Percentiles rank a stretch among this genome's conserved stretches.
These are phyloP conservation scores for Zosterops borbonicus DNA, from an alignment of 2,113 vertebrate species.

Conservation along the genomic window DNA sequence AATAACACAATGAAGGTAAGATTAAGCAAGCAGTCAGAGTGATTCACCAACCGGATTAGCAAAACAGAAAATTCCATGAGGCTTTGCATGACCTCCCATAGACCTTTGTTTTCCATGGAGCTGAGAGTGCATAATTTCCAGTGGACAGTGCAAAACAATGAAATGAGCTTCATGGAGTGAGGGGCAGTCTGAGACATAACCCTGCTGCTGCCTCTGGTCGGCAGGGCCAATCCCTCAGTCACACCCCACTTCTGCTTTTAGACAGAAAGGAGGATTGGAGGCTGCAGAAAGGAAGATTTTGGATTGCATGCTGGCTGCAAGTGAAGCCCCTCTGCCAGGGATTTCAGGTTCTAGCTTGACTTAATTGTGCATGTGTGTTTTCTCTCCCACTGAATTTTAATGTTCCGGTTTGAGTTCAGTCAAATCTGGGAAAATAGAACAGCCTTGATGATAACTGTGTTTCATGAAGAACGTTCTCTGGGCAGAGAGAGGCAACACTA, in stretches of 20 bases:
- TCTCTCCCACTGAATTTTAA: neutral
- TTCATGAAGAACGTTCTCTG: neutral
- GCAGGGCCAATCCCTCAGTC: neutral
- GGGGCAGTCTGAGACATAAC: neutral
- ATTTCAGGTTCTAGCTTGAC: neutral
- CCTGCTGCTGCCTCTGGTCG: neutral
- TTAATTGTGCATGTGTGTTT: neutral
- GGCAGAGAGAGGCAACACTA: neutral
- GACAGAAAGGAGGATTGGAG: neutral
- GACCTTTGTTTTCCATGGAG: slow-evolving; percentile 27
- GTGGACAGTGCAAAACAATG: neutral
- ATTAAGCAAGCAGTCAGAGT: neutral
- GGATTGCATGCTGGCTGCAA: neutral
- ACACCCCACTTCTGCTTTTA: neutral
- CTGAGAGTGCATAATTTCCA: slow-evolving; percentile 30
- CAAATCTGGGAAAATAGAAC: neutral
- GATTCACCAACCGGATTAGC: neutral
- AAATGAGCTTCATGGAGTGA: neutral
- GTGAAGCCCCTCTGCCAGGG: neutral
- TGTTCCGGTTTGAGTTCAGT: neutral
- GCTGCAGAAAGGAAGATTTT: neutral
- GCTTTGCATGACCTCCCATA: neutral
- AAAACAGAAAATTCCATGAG: neutral
- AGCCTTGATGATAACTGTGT: neutral
- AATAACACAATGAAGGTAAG: slow-evolving; percentile 17